These are phyloP conservation scores for Rousettus madagascariensis DNA, from an alignment of 2,797 vertebrate species.

Conservation along the genomic window DNA sequence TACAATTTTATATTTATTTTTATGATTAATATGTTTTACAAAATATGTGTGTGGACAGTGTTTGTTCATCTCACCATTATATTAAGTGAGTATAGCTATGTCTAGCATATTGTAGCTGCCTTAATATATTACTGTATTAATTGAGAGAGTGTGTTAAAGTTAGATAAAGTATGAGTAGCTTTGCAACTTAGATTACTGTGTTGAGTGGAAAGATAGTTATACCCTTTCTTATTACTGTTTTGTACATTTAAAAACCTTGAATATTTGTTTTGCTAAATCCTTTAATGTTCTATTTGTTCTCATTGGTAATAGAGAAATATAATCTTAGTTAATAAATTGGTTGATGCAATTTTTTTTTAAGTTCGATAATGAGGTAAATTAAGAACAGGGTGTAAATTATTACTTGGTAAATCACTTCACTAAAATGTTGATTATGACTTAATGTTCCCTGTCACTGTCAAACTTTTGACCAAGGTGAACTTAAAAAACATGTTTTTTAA, in stretches of 20 bases:
- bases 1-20: not conserved
- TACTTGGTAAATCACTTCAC: not conserved
- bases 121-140: not conserved
- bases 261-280: not conserved
- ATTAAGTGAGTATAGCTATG: not conserved
- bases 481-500: not conserved
- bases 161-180: not conserved
- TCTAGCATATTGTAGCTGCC: not conserved
- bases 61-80: not conserved
- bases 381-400: not conserved
- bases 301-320: not conserved
- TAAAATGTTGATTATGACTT: constrained; percentile 1
- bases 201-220: not conserved
- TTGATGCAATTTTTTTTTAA: not conserved
- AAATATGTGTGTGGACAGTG: not conserved
- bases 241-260: not conserved
- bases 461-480: not conserved
- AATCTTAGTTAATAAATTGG: not conserved
- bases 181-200: not conserved
- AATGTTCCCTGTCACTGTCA: not conserved
- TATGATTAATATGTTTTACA: not conserved
- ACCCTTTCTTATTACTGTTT: not conserved
- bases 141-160: not conserved
- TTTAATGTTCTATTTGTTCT: not conserved
- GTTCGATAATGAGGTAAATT: not conserved